Percentiles rank a stretch among this genome's conserved stretches.
These are phyloP conservation scores for Bombus impatiens DNA, from an alignment of 1,140 invertebrate species.

Conservation along the genomic window DNA sequence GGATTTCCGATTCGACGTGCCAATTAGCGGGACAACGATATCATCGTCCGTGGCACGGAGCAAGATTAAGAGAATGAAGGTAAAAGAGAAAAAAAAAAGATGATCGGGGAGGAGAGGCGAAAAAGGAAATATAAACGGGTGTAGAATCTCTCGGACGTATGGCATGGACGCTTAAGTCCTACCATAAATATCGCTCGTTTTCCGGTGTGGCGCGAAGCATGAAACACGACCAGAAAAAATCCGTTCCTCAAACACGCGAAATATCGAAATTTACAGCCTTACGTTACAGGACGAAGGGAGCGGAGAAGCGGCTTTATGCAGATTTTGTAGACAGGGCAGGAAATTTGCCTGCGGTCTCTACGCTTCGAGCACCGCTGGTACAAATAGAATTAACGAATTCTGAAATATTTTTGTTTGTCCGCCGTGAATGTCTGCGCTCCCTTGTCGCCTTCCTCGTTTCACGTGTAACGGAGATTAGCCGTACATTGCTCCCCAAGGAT, in stretches of 20 bases:
- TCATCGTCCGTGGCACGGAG: no score
- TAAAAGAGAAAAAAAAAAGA: no score
- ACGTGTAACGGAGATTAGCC: neutral
- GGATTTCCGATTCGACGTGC: constrained; percentile 11
- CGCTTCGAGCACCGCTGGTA: neutral
- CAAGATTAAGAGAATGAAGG: no score
- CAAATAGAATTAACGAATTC: constrained; percentile 48
- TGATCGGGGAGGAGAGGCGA: neutral
- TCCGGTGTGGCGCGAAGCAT: constrained; percentile 70
- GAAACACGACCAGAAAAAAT: constrained; percentile 77
- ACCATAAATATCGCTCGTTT: constrained; percentile 74
- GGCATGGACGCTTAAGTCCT: constrained; percentile 55
- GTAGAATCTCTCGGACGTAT: constrained; percentile 8
- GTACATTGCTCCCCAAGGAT: neutral
- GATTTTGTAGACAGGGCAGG: constrained; percentile 68
- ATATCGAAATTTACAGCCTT: constrained; percentile 79
- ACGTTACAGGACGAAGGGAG: constrained; percentile 74
- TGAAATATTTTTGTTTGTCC: constrained; percentile 39
- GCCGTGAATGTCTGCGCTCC: neutral
- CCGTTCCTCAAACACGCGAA: constrained; percentile 77
- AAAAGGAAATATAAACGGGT: neutral
- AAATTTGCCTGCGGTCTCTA: constrained; percentile 12
- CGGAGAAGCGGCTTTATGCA: constrained; percentile 74
- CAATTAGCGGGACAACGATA: constrained; percentile 23
- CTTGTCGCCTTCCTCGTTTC: neutral